A percentile compares a stretch with the other conserved stretches of the same genome.
Evolutionary conservation across 2,888 invertebrate genomes (phyloP).

Genomic region (Xylophagus ater): DNA sequence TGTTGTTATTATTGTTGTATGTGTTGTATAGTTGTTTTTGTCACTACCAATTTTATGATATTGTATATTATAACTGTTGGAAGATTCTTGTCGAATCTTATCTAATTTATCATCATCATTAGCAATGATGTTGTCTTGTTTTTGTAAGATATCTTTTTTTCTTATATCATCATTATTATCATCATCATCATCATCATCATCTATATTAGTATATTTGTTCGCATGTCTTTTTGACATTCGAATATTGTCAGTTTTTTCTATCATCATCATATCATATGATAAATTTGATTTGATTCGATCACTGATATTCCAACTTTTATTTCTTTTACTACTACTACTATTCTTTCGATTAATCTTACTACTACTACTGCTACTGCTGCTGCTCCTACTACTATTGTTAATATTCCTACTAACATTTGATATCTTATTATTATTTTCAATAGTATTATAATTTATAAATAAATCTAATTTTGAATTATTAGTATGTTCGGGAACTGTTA

Average conservation of each 20-base stretch:
- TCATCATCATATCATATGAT: slow-evolving; percentile 16
- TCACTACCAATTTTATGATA: too few relatives aligned
- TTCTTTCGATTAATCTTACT: slow-evolving; percentile 3
- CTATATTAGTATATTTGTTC: slow-evolving; percentile 5
- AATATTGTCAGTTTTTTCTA: slow-evolving; percentile 11
- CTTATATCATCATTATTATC: too few relatives aligned
- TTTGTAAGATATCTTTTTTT: slow-evolving; percentile 18
- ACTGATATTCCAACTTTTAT: background rate
- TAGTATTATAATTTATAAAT: too few relatives aligned
- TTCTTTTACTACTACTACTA: background rate
- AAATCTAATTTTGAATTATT: too few relatives aligned
- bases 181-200: too few relatives aligned
- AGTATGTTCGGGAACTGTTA: too few relatives aligned
- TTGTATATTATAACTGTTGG: too few relatives aligned
- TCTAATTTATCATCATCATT: slow-evolving; percentile 26
- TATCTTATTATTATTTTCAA: too few relatives aligned
- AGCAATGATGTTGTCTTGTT: slow-evolving; percentile 8
- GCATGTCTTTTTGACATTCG: slow-evolving; percentile 18
- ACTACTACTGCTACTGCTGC: slow-evolving; percentile 2
- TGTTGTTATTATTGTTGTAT: slow-evolving; percentile 15
- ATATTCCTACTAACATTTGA: background rate
- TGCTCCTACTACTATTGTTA: background rate
- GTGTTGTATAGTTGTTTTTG: slow-evolving; percentile 2
- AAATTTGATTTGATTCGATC: slow-evolving; percentile 20
- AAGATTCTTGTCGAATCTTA: too few relatives aligned